These are phyloP conservation scores for Gymnobelideus leadbeateri DNA, from an alignment of 2,113 vertebrate species.

Conservation along the genomic window DNA sequence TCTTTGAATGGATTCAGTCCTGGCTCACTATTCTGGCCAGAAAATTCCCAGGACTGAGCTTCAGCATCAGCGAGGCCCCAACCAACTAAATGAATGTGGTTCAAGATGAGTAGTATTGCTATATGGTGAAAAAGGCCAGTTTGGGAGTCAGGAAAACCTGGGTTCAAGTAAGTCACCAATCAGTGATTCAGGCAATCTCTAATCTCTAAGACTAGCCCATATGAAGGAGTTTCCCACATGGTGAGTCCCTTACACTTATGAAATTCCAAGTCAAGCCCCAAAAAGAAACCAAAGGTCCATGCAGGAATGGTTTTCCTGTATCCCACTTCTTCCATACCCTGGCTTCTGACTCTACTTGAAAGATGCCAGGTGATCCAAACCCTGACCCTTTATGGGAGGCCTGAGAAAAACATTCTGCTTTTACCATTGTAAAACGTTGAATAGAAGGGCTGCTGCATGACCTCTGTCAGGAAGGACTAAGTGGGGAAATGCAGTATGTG, in stretches of 20 bases:
- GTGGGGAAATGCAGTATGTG: neutral
- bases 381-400: neutral
- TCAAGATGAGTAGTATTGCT: neutral
- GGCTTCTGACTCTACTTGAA: neutral
- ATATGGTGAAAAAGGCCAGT: neutral
- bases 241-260: no score
- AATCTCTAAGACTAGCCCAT: no score
- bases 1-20: neutral
- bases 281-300: neutral
- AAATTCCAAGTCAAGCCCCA: neutral
- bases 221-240: neutral
- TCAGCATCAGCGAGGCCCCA: neutral
- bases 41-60: neutral
- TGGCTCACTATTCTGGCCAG: neutral
- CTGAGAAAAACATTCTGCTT: neutral
- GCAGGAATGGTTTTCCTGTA: neutral
- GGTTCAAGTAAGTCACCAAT: neutral
- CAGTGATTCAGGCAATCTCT: neutral
- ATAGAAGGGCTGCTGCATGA: neutral
- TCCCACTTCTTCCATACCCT: neutral
- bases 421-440: neutral
- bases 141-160: neutral
- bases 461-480: neutral
- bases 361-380: neutral
- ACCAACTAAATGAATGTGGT: neutral